Evolutionary conservation across 2,888 invertebrate genomes (phyloP).

Genomic region (Dexiosoma caninum): DNA sequence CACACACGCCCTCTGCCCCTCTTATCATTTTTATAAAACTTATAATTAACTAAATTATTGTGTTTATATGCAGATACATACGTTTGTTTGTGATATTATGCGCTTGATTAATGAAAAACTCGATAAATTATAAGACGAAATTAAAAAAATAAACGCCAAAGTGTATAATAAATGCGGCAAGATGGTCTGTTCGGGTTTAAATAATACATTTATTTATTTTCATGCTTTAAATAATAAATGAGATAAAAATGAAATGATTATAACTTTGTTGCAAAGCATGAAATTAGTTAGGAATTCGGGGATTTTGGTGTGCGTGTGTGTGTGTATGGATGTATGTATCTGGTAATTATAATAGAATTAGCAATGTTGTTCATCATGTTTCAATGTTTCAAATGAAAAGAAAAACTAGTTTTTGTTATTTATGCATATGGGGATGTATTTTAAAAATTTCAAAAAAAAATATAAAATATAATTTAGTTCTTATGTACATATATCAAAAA

Average conservation of each 20-base stretch:
- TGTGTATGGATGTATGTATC: neutral
- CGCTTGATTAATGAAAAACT: constrained; percentile 63
- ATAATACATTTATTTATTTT: constrained; percentile 26
- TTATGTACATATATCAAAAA: too few relatives aligned
- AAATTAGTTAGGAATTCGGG: constrained; percentile 35
- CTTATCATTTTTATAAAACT: constrained; percentile 49
- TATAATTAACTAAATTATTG: constrained; percentile 63
- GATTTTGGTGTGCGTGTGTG: too few relatives aligned
- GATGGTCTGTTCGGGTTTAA: neutral
- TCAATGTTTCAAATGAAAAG: neutral
- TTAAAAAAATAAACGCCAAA: neutral
- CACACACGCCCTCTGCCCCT: neutral
- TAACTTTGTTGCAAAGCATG: constrained; percentile 51
- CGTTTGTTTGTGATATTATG: constrained; percentile 48
- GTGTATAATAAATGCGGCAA: constrained; percentile 1
- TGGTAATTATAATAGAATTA: constrained; percentile 35
- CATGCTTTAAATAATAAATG: constrained; percentile 53
- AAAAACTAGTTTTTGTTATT: neutral
- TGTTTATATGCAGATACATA: constrained; percentile 50
- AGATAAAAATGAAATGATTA: constrained; percentile 49
- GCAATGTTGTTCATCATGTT: constrained; percentile 3
- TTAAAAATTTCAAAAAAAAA: too few relatives aligned
- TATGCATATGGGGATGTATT: too few relatives aligned
- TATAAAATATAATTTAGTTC: too few relatives aligned
- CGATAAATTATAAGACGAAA: constrained; percentile 59